Evolutionary conservation across 1,140 invertebrate species (phyloP).

Genomic region (Ostrea edulis): DNA sequence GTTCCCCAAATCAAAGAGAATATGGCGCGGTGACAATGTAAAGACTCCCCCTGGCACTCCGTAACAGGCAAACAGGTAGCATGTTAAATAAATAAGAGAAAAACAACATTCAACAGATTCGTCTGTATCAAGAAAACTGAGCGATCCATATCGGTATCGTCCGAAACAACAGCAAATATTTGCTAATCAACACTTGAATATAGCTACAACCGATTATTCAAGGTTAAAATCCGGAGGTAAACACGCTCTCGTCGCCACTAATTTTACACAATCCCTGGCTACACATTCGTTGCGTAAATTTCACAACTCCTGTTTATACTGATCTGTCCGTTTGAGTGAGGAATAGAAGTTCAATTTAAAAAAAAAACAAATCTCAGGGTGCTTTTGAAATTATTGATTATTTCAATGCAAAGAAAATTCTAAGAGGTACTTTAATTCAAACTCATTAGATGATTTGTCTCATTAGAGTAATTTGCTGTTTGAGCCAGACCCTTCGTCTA

Average conservation of each 20-base stretch:
- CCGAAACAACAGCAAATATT: conserved; percentile 6
- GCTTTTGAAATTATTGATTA: neutral
- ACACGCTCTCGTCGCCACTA: neutral
- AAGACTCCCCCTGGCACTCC: neutral
- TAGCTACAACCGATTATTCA: conserved; percentile 13
- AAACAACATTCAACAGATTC: conserved; percentile 17
- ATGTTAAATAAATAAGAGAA: conserved; percentile 21
- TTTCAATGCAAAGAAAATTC: conserved; percentile 4
- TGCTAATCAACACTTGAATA: neutral
- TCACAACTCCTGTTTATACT: neutral
- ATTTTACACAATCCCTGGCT: neutral
- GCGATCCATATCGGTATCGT: neutral
- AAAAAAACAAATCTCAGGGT: neutral
- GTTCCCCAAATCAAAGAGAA: neutral
- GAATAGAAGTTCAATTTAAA: neutral
- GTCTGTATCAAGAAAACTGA: neutral
- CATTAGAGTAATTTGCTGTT: neutral
- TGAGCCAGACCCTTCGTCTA: neutral
- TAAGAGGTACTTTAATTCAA: neutral
- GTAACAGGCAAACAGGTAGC: neutral
- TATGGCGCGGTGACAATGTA: neutral
- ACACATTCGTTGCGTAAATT: neutral
- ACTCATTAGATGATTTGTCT: conserved; percentile 1
- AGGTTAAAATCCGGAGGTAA: neutral
- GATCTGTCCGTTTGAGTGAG: neutral